A percentile compares a stretch with the other conserved stretches of the same genome.
Conservation (phyloP, 2,888 invertebrate genomes). For the Mythimna albipuncta region DNA sequence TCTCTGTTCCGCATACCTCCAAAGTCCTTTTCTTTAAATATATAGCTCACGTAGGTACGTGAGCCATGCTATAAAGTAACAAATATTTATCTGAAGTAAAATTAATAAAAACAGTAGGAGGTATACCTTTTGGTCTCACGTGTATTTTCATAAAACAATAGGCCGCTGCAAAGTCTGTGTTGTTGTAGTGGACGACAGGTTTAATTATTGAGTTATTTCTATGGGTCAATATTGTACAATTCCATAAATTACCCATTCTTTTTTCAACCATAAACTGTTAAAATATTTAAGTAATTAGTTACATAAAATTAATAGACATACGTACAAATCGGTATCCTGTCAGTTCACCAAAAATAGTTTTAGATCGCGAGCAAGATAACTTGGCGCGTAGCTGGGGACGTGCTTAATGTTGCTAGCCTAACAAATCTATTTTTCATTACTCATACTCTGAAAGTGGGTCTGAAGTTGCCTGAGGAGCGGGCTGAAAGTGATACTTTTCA, state of each 20-base stretch:
- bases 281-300: neutral
- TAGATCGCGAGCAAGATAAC: too few relatives aligned
- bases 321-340: neutral
- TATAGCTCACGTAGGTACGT: too few relatives aligned
- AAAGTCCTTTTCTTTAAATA: too few relatives aligned
- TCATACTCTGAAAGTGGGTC: too few relatives aligned
- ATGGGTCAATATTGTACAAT: neutral
- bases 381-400: too few relatives aligned
- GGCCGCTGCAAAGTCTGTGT: accelerated
- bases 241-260: conserved; percentile 16
- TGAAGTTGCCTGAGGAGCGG: too few relatives aligned
- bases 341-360: too few relatives aligned
- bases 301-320: neutral
- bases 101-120: neutral
- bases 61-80: too few relatives aligned
- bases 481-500: too few relatives aligned
- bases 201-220: accelerated
- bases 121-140: conserved; percentile 30
- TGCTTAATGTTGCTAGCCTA: too few relatives aligned
- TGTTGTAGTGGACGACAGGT: accelerated
- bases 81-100: neutral
- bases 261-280: conserved; percentile 10
- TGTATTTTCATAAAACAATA: conserved; percentile 26
- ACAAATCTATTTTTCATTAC: too few relatives aligned
- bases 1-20: too few relatives aligned